A percentile compares a stretch with the other conserved stretches of the same genome.
These are phyloP conservation scores for Heliconius congener DNA, from an alignment of 1,140 invertebrate species.

Conservation along the genomic window DNA sequence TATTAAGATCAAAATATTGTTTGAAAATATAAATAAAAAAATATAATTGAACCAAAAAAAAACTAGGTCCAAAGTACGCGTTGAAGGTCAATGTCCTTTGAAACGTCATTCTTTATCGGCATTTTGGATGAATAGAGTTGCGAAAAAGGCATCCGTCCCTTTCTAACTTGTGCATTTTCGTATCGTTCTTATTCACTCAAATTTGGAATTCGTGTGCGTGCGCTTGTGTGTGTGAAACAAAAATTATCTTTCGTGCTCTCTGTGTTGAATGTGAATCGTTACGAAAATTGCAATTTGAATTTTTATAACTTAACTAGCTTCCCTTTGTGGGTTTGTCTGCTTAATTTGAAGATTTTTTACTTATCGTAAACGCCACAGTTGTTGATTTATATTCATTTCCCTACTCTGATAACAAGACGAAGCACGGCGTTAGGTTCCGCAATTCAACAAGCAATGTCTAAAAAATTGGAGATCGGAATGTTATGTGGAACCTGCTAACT, in stretches of 20 bases:
- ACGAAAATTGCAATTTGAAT: slow-evolving; percentile 59
- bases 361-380: background rate
- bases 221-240: slow-evolving; percentile 61
- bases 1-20: background rate
- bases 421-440: no score
- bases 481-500: no score
- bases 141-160: slow-evolving; percentile 53
- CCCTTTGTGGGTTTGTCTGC: background rate
- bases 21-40: slow-evolving; percentile 49
- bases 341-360: background rate
- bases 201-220: slow-evolving; percentile 66
- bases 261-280: slow-evolving; percentile 60
- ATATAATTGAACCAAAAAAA: slow-evolving; percentile 18
- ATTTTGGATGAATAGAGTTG: slow-evolving; percentile 72
- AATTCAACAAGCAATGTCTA: no score
- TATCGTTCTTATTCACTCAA: slow-evolving; percentile 68
- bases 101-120: slow-evolving; percentile 79
- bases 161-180: slow-evolving; percentile 66
- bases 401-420: no score
- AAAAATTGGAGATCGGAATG: no score
- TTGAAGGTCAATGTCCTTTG: slow-evolving; percentile 71
- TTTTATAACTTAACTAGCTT: slow-evolving; percentile 51
- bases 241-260: slow-evolving; percentile 68
- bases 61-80: slow-evolving; percentile 61
- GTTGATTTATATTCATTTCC: no score